Base-by-base conservation (phyloP, 2,888 invertebrate species). In the Caenorhabditis japonica region DNA sequence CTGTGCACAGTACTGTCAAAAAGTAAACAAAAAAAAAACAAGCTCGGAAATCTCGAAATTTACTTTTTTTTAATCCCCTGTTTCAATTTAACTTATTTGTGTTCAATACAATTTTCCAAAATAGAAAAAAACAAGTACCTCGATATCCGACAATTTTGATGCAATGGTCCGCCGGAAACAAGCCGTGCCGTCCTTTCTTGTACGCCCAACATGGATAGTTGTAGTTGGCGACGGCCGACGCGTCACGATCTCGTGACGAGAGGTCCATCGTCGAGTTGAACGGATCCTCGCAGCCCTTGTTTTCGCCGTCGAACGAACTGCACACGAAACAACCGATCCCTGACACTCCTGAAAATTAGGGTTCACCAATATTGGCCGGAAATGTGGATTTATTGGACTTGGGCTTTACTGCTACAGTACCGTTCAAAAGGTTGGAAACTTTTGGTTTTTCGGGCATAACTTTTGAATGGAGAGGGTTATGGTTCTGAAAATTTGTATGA, bases 161-260 rank as follows among this genome's bases (percentile, higher is more conserved):
- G 88, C 97, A 97, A 46, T 95, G 93, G 0, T 97, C 96, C 17
- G 96, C 97, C 0, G 97, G 97, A 89, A 96, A 97, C 10, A 94
- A 90, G 0, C 97, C 97, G 85, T 94, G 92, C 33, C 97, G 90
- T 0, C 93, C 94, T 89, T 95, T 96, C 79, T 95, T 91, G 0
- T 95, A 95, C 0, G 95, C 95, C 92, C 94, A 93, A 89, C 97
- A 97, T 2, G 95, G 94, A 2, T 93, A 92, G 89, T 95, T 93
- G 83, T 94, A 90, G 89, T 80, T 77, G 70, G 76, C 73, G 23
- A 79, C 68, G 13, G 73, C 34, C 33, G 75, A 69, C 8, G 73
- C 61, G 25, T 76, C 76, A 15, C 76, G 66, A 62, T 76, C 77
- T 70, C 66, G 46, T 33, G 68, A 73, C 47, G 56, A 70, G 4